Conservation (phyloP, 2,888 invertebrate genomes). For the Aromia moschata region DNA sequence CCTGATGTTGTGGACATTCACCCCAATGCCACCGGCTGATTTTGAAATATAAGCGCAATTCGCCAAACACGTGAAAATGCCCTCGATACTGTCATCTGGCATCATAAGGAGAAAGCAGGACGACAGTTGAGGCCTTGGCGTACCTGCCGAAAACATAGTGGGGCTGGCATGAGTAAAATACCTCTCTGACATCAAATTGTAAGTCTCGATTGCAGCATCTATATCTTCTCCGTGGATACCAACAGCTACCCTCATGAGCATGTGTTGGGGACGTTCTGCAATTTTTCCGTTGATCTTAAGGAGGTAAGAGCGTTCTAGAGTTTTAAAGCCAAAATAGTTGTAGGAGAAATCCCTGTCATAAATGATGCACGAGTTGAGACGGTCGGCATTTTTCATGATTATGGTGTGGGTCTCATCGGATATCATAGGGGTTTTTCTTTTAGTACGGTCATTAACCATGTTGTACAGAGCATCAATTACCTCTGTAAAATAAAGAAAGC, state of each 20-base stretch:
- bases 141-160: slow-evolving; percentile 95
- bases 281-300: slow-evolving; percentile 91
- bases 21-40: slow-evolving; percentile 95
- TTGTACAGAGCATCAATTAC: slow-evolving; percentile 89
- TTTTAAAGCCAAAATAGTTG: slow-evolving; percentile 99
- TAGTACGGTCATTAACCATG: slow-evolving; percentile 78
- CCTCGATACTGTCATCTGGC: slow-evolving; percentile 94
- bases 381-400: slow-evolving; percentile 86
- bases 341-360: slow-evolving; percentile 97
- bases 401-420: slow-evolving; percentile 83
- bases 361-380: slow-evolving; percentile 92
- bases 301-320: slow-evolving; percentile 93
- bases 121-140: slow-evolving; percentile 89
- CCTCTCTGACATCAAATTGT: slow-evolving; percentile 92
- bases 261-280: slow-evolving; percentile 96
- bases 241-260: slow-evolving; percentile 97
- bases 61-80: slow-evolving; percentile 91
- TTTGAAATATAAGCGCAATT: slow-evolving; percentile 97
- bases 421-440: slow-evolving; percentile 82
- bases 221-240: slow-evolving; percentile 95
- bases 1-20: slow-evolving; percentile 95
- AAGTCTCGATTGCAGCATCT: slow-evolving; percentile 92
- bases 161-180: slow-evolving; percentile 99
- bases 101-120: slow-evolving; percentile 96
- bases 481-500: slow-evolving; percentile 76